Conservation (phyloP, 1,140 invertebrate genomes). For the Solen grandis region DNA sequence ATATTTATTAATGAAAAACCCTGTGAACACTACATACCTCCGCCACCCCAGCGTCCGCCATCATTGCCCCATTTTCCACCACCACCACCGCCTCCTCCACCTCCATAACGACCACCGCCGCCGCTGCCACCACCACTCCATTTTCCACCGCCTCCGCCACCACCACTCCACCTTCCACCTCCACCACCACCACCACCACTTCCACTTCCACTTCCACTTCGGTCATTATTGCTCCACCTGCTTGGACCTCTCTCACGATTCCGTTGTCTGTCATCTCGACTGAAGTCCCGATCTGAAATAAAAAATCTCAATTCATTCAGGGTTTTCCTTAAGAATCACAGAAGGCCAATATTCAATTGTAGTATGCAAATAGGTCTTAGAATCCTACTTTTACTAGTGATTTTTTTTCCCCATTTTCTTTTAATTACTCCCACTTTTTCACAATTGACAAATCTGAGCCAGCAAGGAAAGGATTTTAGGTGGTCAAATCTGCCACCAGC, state of each 20-base stretch:
- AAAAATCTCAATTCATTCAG: background rate
- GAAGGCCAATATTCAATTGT: background rate
- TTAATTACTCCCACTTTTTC: no score
- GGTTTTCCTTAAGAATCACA: background rate
- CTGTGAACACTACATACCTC: no score
- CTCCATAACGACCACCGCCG: constrained; percentile 3
- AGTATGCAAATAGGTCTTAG: background rate
- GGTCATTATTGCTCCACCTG: background rate
- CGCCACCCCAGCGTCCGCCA: background rate
- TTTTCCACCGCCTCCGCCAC: background rate
- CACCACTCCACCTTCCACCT: background rate
- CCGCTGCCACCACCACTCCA: constrained; percentile 10
- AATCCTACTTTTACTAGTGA: background rate
- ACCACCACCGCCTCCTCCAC: constrained; percentile 1
- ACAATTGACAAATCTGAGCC: no score
- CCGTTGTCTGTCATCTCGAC: background rate
- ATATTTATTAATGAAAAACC: background rate
- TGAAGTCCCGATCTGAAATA: background rate
- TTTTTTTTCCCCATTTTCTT: background rate
- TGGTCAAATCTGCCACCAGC: no score
- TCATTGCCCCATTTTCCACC: background rate
- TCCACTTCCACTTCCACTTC: background rate
- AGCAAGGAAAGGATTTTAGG: no score
- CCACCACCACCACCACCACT: background rate
- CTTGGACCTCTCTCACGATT: background rate